Evolutionary conservation across 1,140 invertebrate species (phyloP).

Genomic region (Galendromus occidentalis): DNA sequence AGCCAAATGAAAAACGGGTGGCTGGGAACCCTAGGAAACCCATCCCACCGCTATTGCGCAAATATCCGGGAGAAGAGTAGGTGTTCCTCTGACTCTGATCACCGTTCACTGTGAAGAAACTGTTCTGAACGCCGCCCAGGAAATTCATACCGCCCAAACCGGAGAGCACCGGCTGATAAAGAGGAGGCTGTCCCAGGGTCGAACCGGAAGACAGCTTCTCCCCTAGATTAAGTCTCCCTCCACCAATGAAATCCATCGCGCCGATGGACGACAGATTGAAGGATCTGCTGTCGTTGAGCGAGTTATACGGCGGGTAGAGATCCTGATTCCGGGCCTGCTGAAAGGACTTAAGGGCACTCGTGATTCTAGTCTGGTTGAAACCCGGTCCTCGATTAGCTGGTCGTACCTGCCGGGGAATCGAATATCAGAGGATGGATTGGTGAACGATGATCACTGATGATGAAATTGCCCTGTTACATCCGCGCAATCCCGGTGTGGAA

Average conservation of each 20-base stretch:
- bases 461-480: too few relatives aligned
- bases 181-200: background rate
- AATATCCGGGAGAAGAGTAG: too few relatives aligned
- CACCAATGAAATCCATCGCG: background rate
- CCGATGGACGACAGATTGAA: background rate
- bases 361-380: background rate
- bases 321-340: background rate
- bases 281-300: background rate
- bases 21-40: background rate
- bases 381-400: background rate
- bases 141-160: background rate
- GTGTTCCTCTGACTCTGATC: too few relatives aligned
- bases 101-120: background rate
- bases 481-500: too few relatives aligned
- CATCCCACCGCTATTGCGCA: background rate
- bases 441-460: too few relatives aligned
- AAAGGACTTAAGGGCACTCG: background rate
- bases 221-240: too few relatives aligned
- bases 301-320: background rate
- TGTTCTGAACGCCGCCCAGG: background rate
- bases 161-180: background rate
- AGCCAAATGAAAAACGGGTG: background rate
- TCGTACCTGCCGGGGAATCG: background rate
- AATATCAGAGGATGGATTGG: too few relatives aligned
- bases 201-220: background rate